Percentiles rank a stretch among this genome's conserved stretches.
phyloP scores from a whole-genome alignment of 2,888 invertebrate genomes.

The Elgonia sp. region DNA sequence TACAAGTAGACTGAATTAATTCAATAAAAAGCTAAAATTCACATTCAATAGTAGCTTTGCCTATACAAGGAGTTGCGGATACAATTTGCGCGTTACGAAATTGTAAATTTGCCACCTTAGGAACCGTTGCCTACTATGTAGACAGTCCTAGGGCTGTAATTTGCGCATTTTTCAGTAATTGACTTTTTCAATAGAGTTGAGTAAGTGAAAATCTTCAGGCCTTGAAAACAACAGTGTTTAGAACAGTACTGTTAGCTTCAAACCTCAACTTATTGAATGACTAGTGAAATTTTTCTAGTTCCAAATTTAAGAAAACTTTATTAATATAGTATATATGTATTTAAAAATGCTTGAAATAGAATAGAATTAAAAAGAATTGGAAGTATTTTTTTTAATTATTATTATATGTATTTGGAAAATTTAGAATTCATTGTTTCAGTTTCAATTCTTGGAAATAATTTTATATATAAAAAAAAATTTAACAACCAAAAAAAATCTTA shows the following conservation, averaged over 20 bases:
- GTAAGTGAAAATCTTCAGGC: slow-evolving; percentile 27
- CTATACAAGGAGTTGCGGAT: slow-evolving; percentile 12
- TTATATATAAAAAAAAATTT: no score
- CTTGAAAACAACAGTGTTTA: slow-evolving; percentile 22
- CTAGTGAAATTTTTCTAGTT: no score
- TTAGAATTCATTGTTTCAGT: no score
- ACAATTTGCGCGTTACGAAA: slow-evolving; percentile 60
- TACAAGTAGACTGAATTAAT: slow-evolving; percentile 45
- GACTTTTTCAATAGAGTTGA: slow-evolving; percentile 31
- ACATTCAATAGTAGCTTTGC: slow-evolving; percentile 23
- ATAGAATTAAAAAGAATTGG: no score
- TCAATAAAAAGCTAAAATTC: slow-evolving; percentile 44
- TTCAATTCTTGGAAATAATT: no score
- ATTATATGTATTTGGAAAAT: no score
- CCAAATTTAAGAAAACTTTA: no score
- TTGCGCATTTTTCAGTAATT: slow-evolving; percentile 39
- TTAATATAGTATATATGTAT: no score
- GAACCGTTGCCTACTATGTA: slow-evolving; percentile 39
- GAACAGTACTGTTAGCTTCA: background rate
- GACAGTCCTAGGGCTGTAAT: slow-evolving; percentile 50
- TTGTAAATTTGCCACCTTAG: slow-evolving; percentile 54
- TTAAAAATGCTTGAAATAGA: no score
- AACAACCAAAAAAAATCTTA: no score
- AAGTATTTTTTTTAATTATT: no score
- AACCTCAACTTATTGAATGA: background rate